These are phyloP conservation scores for Clytia hemisphaerica DNA, from an alignment of 30 jellyfish, hydroid and myxozoan genomes.

Conservation along the genomic window DNA sequence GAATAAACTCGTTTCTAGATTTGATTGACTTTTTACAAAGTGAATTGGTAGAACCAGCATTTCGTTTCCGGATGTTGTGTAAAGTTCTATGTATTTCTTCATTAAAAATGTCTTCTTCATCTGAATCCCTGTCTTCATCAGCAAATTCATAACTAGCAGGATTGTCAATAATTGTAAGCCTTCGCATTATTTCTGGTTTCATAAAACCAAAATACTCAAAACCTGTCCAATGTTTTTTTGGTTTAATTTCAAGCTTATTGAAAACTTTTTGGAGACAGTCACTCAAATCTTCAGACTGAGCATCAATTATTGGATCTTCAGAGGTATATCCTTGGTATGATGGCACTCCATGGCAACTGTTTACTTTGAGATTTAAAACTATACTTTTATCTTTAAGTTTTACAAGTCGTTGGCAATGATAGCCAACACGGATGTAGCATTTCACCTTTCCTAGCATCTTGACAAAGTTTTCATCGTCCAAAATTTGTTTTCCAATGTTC, in stretches of 20 bases:
- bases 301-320: not conserved
- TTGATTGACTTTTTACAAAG: not conserved
- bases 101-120: not conserved
- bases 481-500: too few relatives aligned
- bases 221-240: constrained; percentile 12
- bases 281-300: not conserved
- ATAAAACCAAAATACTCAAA: constrained; percentile 11
- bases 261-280: not conserved
- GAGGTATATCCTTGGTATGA: not conserved
- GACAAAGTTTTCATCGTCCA: not conserved
- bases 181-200: constrained; percentile 8
- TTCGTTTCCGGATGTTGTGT: not conserved
- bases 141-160: not conserved
- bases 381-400: not conserved
- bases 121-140: not conserved
- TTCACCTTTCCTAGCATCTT: not conserved
- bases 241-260: not conserved
- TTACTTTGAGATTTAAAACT: not conserved
- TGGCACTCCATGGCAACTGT: not conserved
- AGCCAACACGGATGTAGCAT: not conserved
- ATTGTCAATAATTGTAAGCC: not conserved
- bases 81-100: not conserved
- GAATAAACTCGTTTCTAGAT: not conserved
- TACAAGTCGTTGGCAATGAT: constrained; percentile 2
- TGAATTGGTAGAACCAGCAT: not conserved